These are phyloP conservation scores for Laticauda colubrina DNA, from an alignment of 2,113 vertebrate species.

Conservation along the genomic window DNA sequence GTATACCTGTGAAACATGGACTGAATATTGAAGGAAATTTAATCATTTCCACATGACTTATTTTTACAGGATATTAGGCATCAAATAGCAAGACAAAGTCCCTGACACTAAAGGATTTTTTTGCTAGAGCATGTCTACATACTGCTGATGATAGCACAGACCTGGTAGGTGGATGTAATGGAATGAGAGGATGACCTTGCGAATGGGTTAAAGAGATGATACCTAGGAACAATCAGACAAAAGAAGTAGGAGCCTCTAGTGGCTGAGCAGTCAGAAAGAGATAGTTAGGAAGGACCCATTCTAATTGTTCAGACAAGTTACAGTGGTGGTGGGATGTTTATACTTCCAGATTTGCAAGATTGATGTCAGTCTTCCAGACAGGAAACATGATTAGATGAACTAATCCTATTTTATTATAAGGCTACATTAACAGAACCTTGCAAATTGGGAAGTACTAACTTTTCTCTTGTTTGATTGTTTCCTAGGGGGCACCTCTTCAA, in stretches of 20 bases:
- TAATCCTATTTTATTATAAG: background rate
- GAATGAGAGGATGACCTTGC: background rate
- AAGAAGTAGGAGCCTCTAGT: background rate
- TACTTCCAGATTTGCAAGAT: background rate
- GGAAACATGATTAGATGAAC: background rate
- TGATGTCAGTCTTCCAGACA: background rate
- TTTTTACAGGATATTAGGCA: background rate
- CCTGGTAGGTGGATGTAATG: background rate
- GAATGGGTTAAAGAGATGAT: background rate
- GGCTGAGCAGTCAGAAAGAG: background rate
- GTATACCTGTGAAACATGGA: background rate
- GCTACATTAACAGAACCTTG: background rate
- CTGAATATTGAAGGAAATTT: background rate
- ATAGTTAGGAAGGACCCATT: background rate
- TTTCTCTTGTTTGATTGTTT: no score
- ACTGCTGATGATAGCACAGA: background rate
- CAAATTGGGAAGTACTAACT: no score
- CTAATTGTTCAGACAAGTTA: background rate
- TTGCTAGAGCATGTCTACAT: background rate
- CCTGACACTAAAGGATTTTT: background rate
- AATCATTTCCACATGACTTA: background rate
- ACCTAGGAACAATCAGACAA: background rate
- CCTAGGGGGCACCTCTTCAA: no score
- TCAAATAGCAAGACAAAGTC: background rate
- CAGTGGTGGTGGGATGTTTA: background rate